Conservation (phyloP, 2,888 invertebrate species). For the Sarcophaga subvicina region DNA sequence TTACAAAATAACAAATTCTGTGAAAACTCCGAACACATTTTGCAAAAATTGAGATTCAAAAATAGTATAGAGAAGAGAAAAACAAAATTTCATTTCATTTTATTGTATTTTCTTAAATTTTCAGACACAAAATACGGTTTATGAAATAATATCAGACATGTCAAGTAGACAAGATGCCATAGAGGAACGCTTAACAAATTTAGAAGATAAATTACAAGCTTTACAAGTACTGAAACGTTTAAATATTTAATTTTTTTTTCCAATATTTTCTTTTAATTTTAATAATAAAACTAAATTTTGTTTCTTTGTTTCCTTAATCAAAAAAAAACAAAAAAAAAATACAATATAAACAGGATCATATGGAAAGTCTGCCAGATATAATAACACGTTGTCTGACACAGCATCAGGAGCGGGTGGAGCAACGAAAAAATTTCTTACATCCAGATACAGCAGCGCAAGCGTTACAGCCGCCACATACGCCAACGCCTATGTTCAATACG, state of each 20-base stretch:
- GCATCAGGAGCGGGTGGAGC: slow-evolving; percentile 91
- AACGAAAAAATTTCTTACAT: slow-evolving; percentile 92
- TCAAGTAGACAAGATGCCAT: slow-evolving; percentile 95
- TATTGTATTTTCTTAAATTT: slow-evolving; percentile 46
- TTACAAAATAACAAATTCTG: slow-evolving; percentile 3
- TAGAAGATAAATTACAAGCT: slow-evolving; percentile 95
- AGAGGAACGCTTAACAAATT: slow-evolving; percentile 94
- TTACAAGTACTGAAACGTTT: slow-evolving; percentile 85
- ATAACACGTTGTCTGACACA: slow-evolving; percentile 88
- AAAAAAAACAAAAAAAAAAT: slow-evolving; percentile 2
- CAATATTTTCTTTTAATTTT: neutral
- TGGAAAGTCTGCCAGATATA: slow-evolving; percentile 92
- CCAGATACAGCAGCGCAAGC: slow-evolving; percentile 90
- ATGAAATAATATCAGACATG: slow-evolving; percentile 99
- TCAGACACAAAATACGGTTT: slow-evolving; percentile 98
- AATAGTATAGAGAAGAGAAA: neutral
- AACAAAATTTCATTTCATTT: slow-evolving; percentile 23
- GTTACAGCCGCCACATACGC: slow-evolving; percentile 80
- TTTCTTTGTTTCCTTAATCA: neutral
- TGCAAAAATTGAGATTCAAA: neutral
- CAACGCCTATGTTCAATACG: slow-evolving; percentile 81
- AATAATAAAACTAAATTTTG: slow-evolving; percentile 11
- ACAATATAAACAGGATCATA: slow-evolving; percentile 85
- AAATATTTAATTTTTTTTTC: neutral
- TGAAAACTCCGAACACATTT: neutral